Base-by-base conservation (phyloP, 2,113 vertebrate species). In the Xiphophorus maculatus region DNA sequence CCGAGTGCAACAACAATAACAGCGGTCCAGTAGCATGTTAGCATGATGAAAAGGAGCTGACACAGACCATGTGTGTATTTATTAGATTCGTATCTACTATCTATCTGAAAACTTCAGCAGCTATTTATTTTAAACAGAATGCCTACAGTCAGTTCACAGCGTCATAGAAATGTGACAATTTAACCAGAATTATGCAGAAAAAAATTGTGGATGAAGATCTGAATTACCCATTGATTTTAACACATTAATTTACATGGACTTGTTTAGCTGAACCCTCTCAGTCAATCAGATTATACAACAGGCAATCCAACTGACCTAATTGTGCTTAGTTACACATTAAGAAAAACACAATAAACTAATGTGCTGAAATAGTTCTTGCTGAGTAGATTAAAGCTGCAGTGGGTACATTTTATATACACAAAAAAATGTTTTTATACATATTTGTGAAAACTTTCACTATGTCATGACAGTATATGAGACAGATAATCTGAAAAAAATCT, bases 1-100 rank as follows among this genome's bases (percentile, higher is more conserved):
- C 37, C 28, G 27, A 62, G 8, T 60, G 27, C 63, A 83, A 74
- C 63, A 77, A 73, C 76, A 71, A 80, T 58, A 65, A 51, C 22
- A 76, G 32, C 30, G 66, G 42, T 61, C 28, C 30, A 25, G 51
- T 7, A n/a, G 51, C 51, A 3, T 25, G 17, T 58, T n/a, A 25
- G 22, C 51, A n/a, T 58, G 22, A n/a, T 58, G 51, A n/a, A 3
- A 48, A 19, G 17, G 44, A 48, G 14, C 17, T 19, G 17, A 48
- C 44, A 48, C 17, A 5, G 44, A 19, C 14, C 44, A 19, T 6
- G 5, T 48, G 17, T 48, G 44, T 5, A 48, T 17, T 17, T 19
- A 15, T 48, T 48, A 48, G 17, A 48, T 48, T 2, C 0, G 5
- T 12, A 48, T 7, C 44, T 48, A 48, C 5, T 48, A 1, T 19